phyloP scores from a whole-genome alignment of 2,113 vertebrate genomes.

The Amphilophus citrinellus region DNA sequence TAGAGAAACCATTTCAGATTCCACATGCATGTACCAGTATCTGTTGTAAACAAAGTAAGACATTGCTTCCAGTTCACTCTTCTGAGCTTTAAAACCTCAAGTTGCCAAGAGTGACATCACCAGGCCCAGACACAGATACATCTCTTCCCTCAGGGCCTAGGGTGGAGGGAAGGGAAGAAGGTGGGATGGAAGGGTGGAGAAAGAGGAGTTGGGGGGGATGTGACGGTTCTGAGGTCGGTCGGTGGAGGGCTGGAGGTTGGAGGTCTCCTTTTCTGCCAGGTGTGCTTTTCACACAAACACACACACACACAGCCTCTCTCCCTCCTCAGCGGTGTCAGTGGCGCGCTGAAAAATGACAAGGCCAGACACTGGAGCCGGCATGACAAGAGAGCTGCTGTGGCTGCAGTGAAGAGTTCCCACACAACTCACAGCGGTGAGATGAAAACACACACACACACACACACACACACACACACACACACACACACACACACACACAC shows the following conservation, averaged over 20 bases:
- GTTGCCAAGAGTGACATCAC: conserved; percentile 75
- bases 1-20: conserved; percentile 8
- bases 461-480: no score
- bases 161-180: conserved; percentile 37
- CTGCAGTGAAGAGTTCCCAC: conserved; percentile 60
- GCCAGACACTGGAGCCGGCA: conserved; percentile 68
- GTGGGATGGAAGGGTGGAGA: conserved; percentile 48
- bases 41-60: conserved; percentile 49
- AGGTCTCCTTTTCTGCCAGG: conserved; percentile 69
- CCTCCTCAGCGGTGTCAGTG: conserved; percentile 38
- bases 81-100: conserved; percentile 59
- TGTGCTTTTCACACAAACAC: conserved; percentile 67
- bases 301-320: conserved; percentile 45
- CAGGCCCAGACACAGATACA: conserved; percentile 65
- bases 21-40: not conserved
- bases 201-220: conserved; percentile 7
- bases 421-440: conserved; percentile 36
- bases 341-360: conserved; percentile 70
- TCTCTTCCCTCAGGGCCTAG: conserved; percentile 58
- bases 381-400: conserved; percentile 57
- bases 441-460: not conserved
- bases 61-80: conserved; percentile 19
- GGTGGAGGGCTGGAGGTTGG: conserved; percentile 56
- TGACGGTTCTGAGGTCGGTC: conserved; percentile 13
- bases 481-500: not conserved